phyloP scores from a whole-genome alignment of 2,113 vertebrate genomes.

The Caranx ignobilis region DNA sequence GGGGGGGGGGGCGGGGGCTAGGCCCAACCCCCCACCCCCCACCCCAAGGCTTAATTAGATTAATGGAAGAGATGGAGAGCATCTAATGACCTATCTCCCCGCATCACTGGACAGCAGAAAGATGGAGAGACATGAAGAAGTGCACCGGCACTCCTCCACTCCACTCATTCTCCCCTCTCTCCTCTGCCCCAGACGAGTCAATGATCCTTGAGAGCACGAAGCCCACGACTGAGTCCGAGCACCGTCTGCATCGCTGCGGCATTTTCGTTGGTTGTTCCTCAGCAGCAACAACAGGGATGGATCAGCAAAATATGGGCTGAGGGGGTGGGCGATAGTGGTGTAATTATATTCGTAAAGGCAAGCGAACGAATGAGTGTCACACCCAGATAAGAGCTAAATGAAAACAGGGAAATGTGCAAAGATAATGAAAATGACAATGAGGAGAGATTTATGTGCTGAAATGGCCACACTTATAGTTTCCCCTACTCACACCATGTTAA shows the following conservation, averaged over 20 bases:
- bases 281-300: background rate
- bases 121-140: constrained; percentile 37
- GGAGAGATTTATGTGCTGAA: constrained; percentile 17
- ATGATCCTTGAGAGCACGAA: constrained; percentile 35
- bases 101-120: constrained; percentile 35
- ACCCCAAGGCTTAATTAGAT: constrained; percentile 50
- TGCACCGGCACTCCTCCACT: constrained; percentile 14
- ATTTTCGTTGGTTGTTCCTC: constrained; percentile 28
- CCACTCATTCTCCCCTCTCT: constrained; percentile 28
- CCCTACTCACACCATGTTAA: background rate
- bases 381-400: constrained; percentile 28
- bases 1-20: no score
- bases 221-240: constrained; percentile 37
- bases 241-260: constrained; percentile 30
- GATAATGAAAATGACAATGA: constrained; percentile 36
- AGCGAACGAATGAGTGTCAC: constrained; percentile 22
- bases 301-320: constrained; percentile 12
- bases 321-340: constrained; percentile 25
- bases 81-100: constrained; percentile 54
- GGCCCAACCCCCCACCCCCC: background rate
- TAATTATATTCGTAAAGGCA: constrained; percentile 40
- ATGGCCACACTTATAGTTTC: background rate
- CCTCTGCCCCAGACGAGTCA: constrained; percentile 42
- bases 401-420: constrained; percentile 39
- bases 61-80: constrained; percentile 42